Conservation (phyloP, 2,888 invertebrate species). For the Caenorhabditis auriculariae region DNA sequence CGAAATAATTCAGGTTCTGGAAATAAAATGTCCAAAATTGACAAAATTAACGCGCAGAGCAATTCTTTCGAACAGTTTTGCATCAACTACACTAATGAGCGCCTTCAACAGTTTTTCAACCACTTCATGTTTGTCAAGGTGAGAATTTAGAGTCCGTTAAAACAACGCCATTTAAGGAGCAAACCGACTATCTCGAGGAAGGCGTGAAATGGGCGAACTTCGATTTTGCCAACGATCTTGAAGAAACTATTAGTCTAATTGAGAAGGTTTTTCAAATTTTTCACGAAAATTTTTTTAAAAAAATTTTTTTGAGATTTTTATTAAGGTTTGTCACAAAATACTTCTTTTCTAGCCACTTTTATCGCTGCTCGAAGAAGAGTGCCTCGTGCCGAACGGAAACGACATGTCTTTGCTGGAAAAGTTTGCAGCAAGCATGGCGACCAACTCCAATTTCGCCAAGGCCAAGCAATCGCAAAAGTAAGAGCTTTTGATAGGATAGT, state of each 20-base stretch:
- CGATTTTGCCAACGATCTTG: constrained; percentile 73
- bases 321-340: neutral
- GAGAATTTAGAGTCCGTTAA: no score
- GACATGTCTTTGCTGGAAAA: constrained; percentile 57
- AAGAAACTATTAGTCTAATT: constrained; percentile 58
- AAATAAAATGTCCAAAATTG: neutral
- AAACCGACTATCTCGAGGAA: constrained; percentile 57
- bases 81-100: constrained; percentile 62
- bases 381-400: constrained; percentile 61
- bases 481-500: no score
- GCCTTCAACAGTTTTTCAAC: constrained; percentile 62
- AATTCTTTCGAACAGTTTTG: constrained; percentile 63
- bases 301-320: neutral
- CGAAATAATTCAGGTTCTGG: constrained; percentile 52
- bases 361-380: constrained; percentile 61
- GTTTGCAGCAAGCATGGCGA: constrained; percentile 36
- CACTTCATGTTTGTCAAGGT: constrained; percentile 60
- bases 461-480: constrained; percentile 60
- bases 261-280: constrained; percentile 51
- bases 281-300: no score
- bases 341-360: constrained; percentile 51
- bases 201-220: constrained; percentile 77
- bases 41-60: constrained; percentile 7
- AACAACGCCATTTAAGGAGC: constrained; percentile 24
- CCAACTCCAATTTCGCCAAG: constrained; percentile 41